Percentiles rank a stretch among this genome's conserved stretches.
Evolutionary conservation across 2,113 vertebrate genomes (phyloP).

Genomic region (Cyprinus carpio): DNA sequence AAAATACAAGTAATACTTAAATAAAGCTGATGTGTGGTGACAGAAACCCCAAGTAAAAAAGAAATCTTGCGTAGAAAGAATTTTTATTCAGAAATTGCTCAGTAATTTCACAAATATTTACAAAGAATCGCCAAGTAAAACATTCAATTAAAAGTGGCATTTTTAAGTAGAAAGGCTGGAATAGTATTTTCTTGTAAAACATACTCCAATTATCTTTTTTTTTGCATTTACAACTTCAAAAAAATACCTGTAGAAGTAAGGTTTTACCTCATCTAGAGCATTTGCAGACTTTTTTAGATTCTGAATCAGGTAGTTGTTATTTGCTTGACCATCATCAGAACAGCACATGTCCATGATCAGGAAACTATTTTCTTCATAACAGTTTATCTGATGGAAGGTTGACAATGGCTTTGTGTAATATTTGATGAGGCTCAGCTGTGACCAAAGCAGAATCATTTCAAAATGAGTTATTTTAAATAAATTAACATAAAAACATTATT

Average conservation of each 20-base stretch:
- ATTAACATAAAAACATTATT: neutral
- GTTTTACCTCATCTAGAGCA: constrained; percentile 82
- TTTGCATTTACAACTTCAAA: neutral
- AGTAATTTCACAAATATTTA: too few species aligned
- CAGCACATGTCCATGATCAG: constrained; percentile 87
- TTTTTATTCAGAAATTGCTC: too few species aligned
- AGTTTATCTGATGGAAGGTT: constrained; percentile 90
- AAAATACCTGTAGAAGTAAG: too few species aligned
- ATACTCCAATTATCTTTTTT: too few species aligned
- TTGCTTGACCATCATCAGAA: constrained; percentile 77
- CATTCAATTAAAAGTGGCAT: too few species aligned
- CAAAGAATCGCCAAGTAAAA: neutral
- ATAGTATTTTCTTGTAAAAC: neutral
- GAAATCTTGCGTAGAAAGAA: too few species aligned
- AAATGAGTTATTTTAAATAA: neutral
- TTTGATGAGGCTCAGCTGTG: constrained; percentile 74
- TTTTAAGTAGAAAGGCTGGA: neutral
- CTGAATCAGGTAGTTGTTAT: constrained; percentile 79
- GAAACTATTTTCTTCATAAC: constrained; percentile 83
- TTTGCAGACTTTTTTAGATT: constrained; percentile 84
- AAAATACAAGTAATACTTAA: neutral
- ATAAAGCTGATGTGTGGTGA: neutral
- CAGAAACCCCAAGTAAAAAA: neutral
- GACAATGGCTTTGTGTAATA: constrained; percentile 77
- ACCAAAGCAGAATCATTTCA: neutral